Evolutionary conservation across 35 echinoderm and acorn worm genomes (phyloP).

Genomic region (Lytechinus variegatus): DNA sequence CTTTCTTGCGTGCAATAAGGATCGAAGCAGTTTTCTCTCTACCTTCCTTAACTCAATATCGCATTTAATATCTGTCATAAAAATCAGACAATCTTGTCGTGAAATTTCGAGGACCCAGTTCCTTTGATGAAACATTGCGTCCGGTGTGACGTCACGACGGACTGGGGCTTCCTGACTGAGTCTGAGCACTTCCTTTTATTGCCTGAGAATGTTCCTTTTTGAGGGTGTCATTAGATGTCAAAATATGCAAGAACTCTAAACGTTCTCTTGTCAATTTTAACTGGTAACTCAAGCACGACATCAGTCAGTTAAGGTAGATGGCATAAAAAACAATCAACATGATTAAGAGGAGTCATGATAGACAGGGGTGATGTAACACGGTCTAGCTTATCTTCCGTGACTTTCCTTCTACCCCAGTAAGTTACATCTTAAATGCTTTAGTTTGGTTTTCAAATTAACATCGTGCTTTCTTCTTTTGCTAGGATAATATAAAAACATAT

Average conservation of each 20-base stretch:
- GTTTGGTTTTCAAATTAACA: neutral
- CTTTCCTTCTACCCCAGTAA: neutral
- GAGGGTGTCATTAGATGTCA: neutral
- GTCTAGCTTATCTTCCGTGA: too few species aligned
- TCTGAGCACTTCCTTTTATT: neutral
- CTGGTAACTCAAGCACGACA: neutral
- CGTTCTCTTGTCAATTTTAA: neutral
- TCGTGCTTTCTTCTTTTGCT: neutral
- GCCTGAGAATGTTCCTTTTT: neutral
- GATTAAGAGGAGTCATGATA: too few species aligned
- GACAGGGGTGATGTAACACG: too few species aligned
- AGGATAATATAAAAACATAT: neutral
- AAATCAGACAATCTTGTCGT: neutral
- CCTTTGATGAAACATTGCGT: neutral
- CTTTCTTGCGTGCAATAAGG: neutral
- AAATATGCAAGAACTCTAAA: neutral
- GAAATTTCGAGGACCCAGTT: neutral
- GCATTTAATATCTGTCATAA: conserved; percentile 5
- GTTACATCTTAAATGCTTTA: neutral
- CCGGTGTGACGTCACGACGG: neutral
- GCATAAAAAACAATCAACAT: too few species aligned
- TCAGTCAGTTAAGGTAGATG: too few species aligned
- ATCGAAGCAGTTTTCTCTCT: neutral
- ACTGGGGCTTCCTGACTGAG: neutral
- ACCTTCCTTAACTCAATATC: neutral